Conservation (phyloP, 2,888 invertebrate species). For the Gryllus longicercus region DNA sequence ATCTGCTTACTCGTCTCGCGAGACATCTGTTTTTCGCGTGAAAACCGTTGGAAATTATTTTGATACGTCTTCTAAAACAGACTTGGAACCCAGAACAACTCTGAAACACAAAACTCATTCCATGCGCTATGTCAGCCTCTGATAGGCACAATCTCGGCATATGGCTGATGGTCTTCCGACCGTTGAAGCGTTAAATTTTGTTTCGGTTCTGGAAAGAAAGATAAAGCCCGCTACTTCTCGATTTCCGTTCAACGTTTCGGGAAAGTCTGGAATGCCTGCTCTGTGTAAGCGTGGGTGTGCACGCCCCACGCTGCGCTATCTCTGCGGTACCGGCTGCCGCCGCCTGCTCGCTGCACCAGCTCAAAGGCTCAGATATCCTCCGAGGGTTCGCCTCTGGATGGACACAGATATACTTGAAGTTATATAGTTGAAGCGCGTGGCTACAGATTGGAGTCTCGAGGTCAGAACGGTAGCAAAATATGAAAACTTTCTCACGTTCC, state of each 20-base stretch:
- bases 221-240: not conserved
- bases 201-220: slow-evolving; percentile 9
- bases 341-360: not conserved
- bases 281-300: not conserved
- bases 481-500: no score
- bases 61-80: no score
- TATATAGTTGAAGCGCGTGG: not conserved
- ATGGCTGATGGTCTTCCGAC: not conserved
- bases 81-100: no score
- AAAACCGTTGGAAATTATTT: no score
- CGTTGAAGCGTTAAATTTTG: not conserved
- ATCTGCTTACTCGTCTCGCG: no score
- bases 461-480: no score
- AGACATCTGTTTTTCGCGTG: no score
- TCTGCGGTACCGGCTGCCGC: not conserved
- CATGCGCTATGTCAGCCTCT: no score
- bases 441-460: not conserved
- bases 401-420: not conserved
- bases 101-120: no score
- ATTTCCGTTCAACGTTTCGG: not conserved
- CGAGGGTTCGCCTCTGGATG: not conserved
- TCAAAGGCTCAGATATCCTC: not conserved
- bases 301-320: not conserved
- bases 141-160: no score
- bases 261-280: slow-evolving; percentile 11